Base-by-base conservation (phyloP, 2,113 vertebrate genomes). In the Ammodramus savannarum region DNA sequence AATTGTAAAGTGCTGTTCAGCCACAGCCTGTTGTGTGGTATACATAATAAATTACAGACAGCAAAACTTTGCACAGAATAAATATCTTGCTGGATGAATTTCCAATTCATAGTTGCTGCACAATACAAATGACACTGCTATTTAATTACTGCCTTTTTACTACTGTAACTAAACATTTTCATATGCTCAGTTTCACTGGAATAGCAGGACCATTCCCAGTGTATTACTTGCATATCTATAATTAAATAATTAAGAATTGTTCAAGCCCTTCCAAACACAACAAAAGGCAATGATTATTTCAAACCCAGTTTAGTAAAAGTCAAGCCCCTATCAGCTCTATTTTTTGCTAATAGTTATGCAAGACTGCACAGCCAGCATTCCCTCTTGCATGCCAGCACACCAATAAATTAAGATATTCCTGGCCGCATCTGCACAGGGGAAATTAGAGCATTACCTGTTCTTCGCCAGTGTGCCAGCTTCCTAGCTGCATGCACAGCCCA, bases 361-460 rank as follows among this genome's bases (percentile, higher is more conserved):
- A 98, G 98, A 97, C 98, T 98, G 98, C 97, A 96, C 98, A 97
- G 93, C 98, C 97, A 97, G 98, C 98, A 97, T 97, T 97, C 98
- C 98, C 98, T 97, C 97, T 98, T 97, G 98, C 98, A 98, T 98
- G 98, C 98, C 98, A 98, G 98, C 98, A 98, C 98, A 98, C 98
- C 98, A 98, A 98, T 98, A 98, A 98, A 98, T 98, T 98, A 98
- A 98, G 98, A 98, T 98, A 98, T 98, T 98, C 98, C 98, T 98
- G 98, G 98, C 98, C 98, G 98, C 98, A 98, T 98, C 98, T 98
- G 98, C 98, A 98, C 98, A 98, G 98, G 98, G 98, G 98, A 98
- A 98, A 98, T 98, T 98, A 98, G 98, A 98, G 98, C 98, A 97
- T 98, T 98, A 98, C 98, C 98, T 98, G 98, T 98, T 98, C 98